Evolutionary conservation across 2,797 vertebrate genomes (phyloP), one percentile per base, ranked within the genome.

Genomic region (Spondyliosoma cantharus): DNA sequence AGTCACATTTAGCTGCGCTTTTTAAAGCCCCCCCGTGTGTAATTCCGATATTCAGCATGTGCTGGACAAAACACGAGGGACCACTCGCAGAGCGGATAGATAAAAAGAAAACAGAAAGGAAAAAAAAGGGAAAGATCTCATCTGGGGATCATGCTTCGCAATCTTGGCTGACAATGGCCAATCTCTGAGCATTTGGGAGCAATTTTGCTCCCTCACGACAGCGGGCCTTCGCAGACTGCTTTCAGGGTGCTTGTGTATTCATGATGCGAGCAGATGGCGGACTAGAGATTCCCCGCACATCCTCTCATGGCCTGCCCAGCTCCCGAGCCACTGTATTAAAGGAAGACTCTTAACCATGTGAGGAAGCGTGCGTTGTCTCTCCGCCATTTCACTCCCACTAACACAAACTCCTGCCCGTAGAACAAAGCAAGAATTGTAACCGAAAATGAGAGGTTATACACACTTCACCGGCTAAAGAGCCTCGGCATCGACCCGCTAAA

Each of bases 121-220:
- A 82, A 50, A 43, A 62, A 67, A 50, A 62, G 60, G 48, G 50
- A 57, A 42, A 57, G 29, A 75, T 78, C 68, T 88, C 68, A 65
- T 90, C 81, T 80, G 78, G 77, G 80, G 59, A 84, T 90, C 74
- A 65, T 52, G 73, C 82, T 76, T 84, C 3, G 7, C 59, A 76
- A 78, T 88, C 84, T 87, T 86, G 86, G 82, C 85, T 83, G 82
- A 80, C 77, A 69, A 74, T 27, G 43, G 49, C 67, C 66, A 64
- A 79, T 89, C 88, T 90, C 83, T 59, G 62, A 91, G 77, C 92
- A 91, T 93, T 95, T 93, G 91, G 91, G 89, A 93, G 83, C 90
- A 91, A 93, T 93, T 92, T 91, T 78, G 68, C 77, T 88, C 72
- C 74, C 80, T 87, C 49, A 42, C 46, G 71, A 83, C 82, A 82